phyloP scores from a whole-genome alignment of 2,797 vertebrate genomes.

The Poeciliopsis infans region DNA sequence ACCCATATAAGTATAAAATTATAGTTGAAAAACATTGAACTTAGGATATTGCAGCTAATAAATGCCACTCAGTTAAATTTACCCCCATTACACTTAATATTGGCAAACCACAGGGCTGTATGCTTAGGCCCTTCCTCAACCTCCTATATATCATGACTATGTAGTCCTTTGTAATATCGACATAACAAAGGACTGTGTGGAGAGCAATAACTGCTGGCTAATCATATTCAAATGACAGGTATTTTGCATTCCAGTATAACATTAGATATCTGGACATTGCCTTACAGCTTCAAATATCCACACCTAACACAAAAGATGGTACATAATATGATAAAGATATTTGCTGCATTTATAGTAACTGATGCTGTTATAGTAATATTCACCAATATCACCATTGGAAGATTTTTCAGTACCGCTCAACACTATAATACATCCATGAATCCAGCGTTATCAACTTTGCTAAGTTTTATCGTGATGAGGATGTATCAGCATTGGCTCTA shows the following conservation, averaged over 20 bases:
- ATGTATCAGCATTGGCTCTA: conserved; percentile 2
- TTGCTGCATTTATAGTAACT: too few species aligned
- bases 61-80: not conserved
- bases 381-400: not conserved
- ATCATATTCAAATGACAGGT: not conserved
- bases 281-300: not conserved
- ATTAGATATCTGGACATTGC: not conserved
- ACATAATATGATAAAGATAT: not conserved
- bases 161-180: not conserved
- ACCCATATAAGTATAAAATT: too few species aligned
- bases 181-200: not conserved
- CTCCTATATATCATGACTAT: not conserved
- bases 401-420: not conserved
- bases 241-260: not conserved
- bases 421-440: not conserved
- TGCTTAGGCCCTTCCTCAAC: not conserved
- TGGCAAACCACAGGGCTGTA: not conserved
- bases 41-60: not conserved
- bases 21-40: not conserved
- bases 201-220: not conserved
- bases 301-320: not conserved
- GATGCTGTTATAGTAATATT: too few species aligned
- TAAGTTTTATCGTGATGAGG: not conserved
- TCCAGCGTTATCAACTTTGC: not conserved
- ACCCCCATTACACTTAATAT: not conserved